These are phyloP conservation scores for Clivina fossor DNA, from an alignment of 2,888 invertebrate species.

Conservation along the genomic window DNA sequence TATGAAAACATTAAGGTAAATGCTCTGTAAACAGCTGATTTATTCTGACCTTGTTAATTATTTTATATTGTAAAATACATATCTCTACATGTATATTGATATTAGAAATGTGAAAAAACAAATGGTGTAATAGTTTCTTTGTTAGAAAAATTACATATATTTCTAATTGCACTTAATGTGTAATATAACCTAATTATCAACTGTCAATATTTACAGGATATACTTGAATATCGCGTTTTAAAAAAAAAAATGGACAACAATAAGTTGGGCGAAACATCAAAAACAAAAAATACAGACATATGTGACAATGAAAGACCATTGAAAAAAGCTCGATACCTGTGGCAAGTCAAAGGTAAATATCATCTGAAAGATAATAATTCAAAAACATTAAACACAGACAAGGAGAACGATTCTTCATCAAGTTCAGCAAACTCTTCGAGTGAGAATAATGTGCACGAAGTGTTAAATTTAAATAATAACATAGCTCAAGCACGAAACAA, in stretches of 20 bases:
- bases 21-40: constrained; percentile 8
- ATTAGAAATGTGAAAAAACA: no score
- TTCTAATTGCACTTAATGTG: no score
- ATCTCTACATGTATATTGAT: not conserved
- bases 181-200: no score
- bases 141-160: not conserved
- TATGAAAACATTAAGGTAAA: constrained; percentile 15
- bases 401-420: constrained; percentile 41
- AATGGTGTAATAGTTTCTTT: no score
- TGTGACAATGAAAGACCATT: constrained; percentile 61
- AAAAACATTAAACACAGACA: constrained; percentile 31
- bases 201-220: no score
- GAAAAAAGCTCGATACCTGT: constrained; percentile 67
- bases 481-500: constrained; percentile 29
- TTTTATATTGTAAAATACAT: not conserved
- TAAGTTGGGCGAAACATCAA: constrained; percentile 54
- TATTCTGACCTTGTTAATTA: not conserved
- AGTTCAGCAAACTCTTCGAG: constrained; percentile 43
- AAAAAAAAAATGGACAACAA: constrained; percentile 41
- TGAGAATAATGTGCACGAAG: constrained; percentile 29
- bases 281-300: constrained; percentile 56
- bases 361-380: constrained; percentile 57
- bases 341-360: constrained; percentile 68
- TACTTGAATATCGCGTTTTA: no score
- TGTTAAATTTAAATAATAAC: constrained; percentile 36